Conservation (phyloP, 2,797 vertebrate genomes). For the Toxotes lorentzi region DNA sequence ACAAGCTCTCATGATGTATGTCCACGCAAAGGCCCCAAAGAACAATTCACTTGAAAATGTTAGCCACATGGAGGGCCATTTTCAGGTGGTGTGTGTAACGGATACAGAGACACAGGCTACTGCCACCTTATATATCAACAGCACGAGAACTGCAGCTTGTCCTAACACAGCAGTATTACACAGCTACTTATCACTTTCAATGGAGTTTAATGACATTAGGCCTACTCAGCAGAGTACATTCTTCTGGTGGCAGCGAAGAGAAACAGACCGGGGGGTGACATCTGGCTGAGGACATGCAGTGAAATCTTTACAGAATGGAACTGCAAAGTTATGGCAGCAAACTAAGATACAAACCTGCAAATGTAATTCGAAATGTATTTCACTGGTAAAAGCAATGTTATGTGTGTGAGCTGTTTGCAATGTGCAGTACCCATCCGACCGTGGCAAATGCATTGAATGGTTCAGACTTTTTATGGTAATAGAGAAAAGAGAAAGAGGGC, state of each 20-base stretch:
- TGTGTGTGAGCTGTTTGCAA: background rate
- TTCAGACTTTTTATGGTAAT: too few relatives aligned
- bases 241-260: constrained; percentile 7
- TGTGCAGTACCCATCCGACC: background rate
- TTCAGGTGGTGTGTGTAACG: constrained; percentile 29
- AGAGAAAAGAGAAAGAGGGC: background rate
- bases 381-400: background rate
- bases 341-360: background rate
- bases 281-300: constrained; percentile 23
- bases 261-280: constrained; percentile 20
- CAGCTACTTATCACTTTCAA: constrained; percentile 58
- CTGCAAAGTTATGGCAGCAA: background rate
- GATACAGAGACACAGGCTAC: constrained; percentile 28
- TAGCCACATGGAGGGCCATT: constrained; percentile 12
- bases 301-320: constrained; percentile 10
- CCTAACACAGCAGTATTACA: constrained; percentile 25
- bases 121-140: constrained; percentile 32
- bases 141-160: constrained; percentile 33
- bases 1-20: constrained; percentile 39
- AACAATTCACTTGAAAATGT: constrained; percentile 38
- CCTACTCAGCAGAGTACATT: constrained; percentile 31
- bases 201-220: constrained; percentile 45
- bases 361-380: background rate
- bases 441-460: background rate
- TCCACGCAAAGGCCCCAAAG: constrained; percentile 20